Evolutionary conservation across 2,888 invertebrate species (phyloP), one percentile per base, ranked within the genome.

Genomic region (Drosophila tripunctata): DNA sequence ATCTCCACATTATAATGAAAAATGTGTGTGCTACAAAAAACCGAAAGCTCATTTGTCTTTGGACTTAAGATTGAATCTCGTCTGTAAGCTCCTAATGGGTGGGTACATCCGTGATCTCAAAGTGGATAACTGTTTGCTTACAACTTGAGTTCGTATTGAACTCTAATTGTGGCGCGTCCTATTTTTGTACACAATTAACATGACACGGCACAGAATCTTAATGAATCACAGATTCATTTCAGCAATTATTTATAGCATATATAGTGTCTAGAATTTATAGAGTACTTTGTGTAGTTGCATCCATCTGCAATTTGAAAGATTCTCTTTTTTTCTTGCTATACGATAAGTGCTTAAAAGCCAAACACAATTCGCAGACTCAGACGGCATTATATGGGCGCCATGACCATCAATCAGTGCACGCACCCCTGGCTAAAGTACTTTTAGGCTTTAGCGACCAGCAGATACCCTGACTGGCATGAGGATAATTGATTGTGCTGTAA

Each of bases 11-110:
- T 55, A 57, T 61, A 65, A 55, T 51, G 47, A 55, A 27, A 52
- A 61, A 52, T 57, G 43, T 64, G 27, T 62, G 38, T 57, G 63
- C 58, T 43, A 35, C 48, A 54, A 43, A 52, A 52, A 67, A 66
- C 47, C 22, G 68, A 78, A 73, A 80, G 70, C 75, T 67, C 78
- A 70, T 81, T 84, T 84, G 73, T 78, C 73, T 80, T 54, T 22
- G 66, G 66, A 24, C 60, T 70, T 73, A 19, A 72, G 67, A 80
- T 80, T 45, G 54, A 14, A 75, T 69, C n/a, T n/a, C 71, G 36
- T 40, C 51, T n/a, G 33, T 62, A 54, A 71, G 43, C 62, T 21
- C 24, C 43, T 51, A 73, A 67, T 65, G 63, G 62, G 24, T 64
- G 63, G 62, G 19, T 38, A 56, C 41, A 56, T 67, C 47, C 56